Evolutionary conservation across 2,888 invertebrate species (phyloP).

Genomic region (Maniola hyperantus): DNA sequence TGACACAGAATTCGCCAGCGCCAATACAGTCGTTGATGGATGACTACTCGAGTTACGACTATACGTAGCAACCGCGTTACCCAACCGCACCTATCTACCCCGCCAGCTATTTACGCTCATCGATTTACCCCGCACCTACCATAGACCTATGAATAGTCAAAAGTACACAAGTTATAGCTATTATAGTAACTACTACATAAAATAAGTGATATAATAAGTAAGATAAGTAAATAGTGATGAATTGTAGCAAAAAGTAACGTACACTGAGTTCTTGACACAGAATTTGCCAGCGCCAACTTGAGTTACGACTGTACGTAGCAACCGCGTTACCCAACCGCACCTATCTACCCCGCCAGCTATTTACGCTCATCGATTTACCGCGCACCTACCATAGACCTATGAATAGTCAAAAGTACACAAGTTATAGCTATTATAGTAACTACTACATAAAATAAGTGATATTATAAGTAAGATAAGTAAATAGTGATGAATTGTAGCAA

Average conservation of each 20-base stretch:
- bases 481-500: constrained; percentile 2
- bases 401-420: no score
- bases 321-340: constrained; percentile 27
- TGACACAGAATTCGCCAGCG: constrained; percentile 31
- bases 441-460: no score
- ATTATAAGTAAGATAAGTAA: no score
- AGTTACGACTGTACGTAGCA: constrained; percentile 27
- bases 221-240: no score
- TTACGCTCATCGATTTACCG: constrained; percentile 1
- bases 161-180: no score
- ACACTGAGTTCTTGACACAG: constrained; percentile 37
- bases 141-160: no score
- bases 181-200: no score
- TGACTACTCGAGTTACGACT: constrained; percentile 29
- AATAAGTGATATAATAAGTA: no score
- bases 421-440: no score
- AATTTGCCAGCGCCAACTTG: constrained; percentile 23
- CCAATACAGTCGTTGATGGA: constrained; percentile 31
- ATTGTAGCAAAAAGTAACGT: constrained; percentile 24
- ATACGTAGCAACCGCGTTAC: constrained; percentile 25
- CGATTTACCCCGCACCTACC: not conserved
- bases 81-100: constrained; percentile 18
- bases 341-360: not conserved
- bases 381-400: not conserved
- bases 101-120: not conserved